phyloP scores from a whole-genome alignment of 1,140 invertebrate genomes.

The Copidosoma floridanum region DNA sequence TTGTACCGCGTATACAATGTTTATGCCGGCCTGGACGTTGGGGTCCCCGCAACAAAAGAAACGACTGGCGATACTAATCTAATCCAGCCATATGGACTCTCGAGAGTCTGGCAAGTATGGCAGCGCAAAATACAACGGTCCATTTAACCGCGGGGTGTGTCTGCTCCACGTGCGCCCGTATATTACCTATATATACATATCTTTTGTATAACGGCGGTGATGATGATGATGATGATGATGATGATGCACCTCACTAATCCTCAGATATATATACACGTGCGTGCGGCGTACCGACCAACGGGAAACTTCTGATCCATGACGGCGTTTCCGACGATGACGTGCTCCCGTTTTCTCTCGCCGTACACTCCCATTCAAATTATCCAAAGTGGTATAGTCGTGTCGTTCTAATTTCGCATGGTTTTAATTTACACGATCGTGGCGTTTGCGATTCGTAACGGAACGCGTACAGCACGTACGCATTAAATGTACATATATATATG shows the following conservation, averaged over 20 bases:
- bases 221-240: not conserved
- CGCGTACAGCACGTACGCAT: not conserved
- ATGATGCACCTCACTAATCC: not conserved
- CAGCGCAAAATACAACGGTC: conserved; percentile 19
- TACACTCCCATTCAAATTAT: not conserved
- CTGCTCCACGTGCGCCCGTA: too few relatives aligned
- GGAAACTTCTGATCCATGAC: conserved; percentile 13
- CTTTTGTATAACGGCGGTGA: not conserved
- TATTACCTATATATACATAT: too few relatives aligned
- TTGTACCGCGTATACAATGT: not conserved
- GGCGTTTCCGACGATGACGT: conserved; percentile 16
- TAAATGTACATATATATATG: not conserved
- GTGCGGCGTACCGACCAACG: not conserved
- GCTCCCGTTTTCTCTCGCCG: conserved; percentile 2
- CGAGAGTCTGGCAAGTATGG: conserved; percentile 27
- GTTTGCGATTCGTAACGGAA: not conserved
- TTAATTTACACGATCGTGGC: not conserved
- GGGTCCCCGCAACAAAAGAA: conserved; percentile 19
- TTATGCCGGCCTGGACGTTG: not conserved
- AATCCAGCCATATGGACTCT: conserved; percentile 28
- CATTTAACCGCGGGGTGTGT: conserved; percentile 22
- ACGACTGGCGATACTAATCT: conserved; percentile 26
- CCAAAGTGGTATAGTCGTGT: too few relatives aligned
- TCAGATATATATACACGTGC: not conserved
- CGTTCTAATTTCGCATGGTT: too few relatives aligned